phyloP scores from a whole-genome alignment of 2,888 invertebrate genomes.

The Pterostichus niger region DNA sequence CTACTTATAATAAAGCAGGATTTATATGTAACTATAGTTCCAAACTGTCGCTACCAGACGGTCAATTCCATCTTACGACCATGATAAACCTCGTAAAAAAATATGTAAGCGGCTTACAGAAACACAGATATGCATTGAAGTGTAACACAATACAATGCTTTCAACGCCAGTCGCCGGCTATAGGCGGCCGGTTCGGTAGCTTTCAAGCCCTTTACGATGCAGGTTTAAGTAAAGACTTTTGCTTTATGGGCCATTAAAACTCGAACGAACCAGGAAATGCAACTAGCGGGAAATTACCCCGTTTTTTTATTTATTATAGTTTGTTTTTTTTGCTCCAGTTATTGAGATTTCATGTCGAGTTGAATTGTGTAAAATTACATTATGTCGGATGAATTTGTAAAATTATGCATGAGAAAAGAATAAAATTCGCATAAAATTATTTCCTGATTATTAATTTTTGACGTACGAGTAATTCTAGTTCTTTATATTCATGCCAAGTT shows the following conservation, averaged over 20 bases:
- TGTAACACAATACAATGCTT: conserved; percentile 33
- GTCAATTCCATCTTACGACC: conserved; percentile 2
- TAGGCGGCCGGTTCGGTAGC: not conserved
- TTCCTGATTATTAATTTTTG: no score
- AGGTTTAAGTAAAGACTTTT: conserved; percentile 31
- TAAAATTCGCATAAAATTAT: no score
- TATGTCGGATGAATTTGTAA: not conserved
- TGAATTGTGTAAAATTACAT: not conserved
- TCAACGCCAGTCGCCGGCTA: not conserved
- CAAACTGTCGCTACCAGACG: not conserved
- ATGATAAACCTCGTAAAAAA: conserved; percentile 10
- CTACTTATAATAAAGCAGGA: conserved; percentile 21
- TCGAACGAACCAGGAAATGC: conserved; percentile 31
- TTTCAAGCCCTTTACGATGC: conserved; percentile 30
- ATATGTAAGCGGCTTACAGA: conserved; percentile 26
- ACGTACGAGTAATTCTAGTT: no score
- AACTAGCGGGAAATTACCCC: conserved; percentile 38
- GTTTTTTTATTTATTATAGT: conserved; percentile 25
- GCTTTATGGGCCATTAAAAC: conserved; percentile 42
- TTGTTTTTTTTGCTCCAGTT: conserved; percentile 26
- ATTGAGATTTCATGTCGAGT: conserved; percentile 11
- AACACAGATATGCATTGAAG: conserved; percentile 54
- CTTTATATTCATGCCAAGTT: no score
- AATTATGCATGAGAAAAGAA: not conserved
- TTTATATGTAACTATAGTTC: conserved; percentile 35